Evolutionary conservation across 2,113 vertebrate species (phyloP).

Genomic region (Clinocottus analis): DNA sequence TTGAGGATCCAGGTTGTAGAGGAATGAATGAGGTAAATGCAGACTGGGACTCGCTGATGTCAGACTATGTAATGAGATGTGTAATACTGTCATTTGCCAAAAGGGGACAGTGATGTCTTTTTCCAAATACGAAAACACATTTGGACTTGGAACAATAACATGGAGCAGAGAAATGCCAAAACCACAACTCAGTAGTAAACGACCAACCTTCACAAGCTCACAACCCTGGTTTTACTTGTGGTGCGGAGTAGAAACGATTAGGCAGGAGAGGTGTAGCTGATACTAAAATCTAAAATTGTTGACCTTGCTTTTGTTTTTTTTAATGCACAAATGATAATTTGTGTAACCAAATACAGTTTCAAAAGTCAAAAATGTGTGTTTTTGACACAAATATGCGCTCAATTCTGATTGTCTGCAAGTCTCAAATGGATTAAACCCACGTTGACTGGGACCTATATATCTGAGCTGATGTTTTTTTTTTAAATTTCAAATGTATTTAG

Average conservation of each 20-base stretch:
- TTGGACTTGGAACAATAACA: slow-evolving; percentile 7
- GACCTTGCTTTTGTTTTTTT: neutral
- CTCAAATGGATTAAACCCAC: neutral
- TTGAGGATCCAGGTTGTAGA: neutral
- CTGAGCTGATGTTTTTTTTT: neutral
- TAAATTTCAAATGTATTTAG: neutral
- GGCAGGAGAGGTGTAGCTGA: neutral
- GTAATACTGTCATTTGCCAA: slow-evolving; percentile 54
- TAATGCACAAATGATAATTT: neutral
- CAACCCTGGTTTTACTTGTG: slow-evolving; percentile 38
- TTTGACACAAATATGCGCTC: neutral
- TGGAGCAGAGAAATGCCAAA: slow-evolving; percentile 29
- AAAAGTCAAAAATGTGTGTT: neutral
- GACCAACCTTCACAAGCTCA: slow-evolving; percentile 27
- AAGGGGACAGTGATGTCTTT: slow-evolving; percentile 75
- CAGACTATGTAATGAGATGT: slow-evolving; percentile 76
- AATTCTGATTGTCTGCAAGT: neutral
- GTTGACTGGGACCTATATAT: neutral
- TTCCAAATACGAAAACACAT: slow-evolving; percentile 19
- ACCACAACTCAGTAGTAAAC: slow-evolving; percentile 48
- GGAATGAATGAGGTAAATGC: slow-evolving; percentile 11
- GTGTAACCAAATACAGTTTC: neutral
- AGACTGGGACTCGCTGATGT: slow-evolving; percentile 66
- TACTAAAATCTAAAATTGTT: too few relatives aligned
- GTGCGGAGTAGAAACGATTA: neutral